Conservation (phyloP, 1,140 invertebrate species). For the Trachelipus rathkii region DNA sequence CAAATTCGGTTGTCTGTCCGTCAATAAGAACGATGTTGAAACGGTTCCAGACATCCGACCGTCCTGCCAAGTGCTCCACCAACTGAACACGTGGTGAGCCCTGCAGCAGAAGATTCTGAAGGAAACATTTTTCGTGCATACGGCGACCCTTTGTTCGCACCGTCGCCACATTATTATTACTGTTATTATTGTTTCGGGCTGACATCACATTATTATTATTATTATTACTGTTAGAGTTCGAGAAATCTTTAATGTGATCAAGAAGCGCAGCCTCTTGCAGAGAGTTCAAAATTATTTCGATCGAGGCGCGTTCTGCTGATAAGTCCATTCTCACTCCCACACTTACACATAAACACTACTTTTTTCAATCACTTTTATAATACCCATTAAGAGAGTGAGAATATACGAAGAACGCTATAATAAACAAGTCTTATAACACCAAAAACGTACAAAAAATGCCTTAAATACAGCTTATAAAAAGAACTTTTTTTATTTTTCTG, state of each 20-base stretch:
- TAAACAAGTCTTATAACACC: too few relatives aligned
- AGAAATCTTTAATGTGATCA: neutral
- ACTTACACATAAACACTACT: too few relatives aligned
- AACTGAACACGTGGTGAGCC: neutral
- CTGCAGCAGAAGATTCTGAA: neutral
- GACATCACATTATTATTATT: too few relatives aligned
- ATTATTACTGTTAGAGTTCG: too few relatives aligned
- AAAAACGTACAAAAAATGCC: too few relatives aligned
- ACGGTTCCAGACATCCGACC: neutral
- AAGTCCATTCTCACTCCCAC: neutral
- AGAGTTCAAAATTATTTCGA: neutral
- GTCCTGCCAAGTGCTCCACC: neutral
- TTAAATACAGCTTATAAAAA: too few relatives aligned
- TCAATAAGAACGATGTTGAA: neutral
- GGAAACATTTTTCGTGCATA: neutral
- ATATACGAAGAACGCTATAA: too few relatives aligned
- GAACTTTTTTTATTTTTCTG: too few relatives aligned
- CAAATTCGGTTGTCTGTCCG: neutral
- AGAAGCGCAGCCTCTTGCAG: neutral
- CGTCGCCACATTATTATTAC: neutral
- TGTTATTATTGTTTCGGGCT: too few relatives aligned
- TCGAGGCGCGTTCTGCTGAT: neutral
- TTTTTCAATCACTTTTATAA: too few relatives aligned
- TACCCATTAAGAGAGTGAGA: too few relatives aligned
- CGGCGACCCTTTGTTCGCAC: neutral